Percentiles rank a stretch among this genome's conserved stretches.
phyloP scores from a whole-genome alignment of 2,888 invertebrate genomes.

The Adela reaumurella region DNA sequence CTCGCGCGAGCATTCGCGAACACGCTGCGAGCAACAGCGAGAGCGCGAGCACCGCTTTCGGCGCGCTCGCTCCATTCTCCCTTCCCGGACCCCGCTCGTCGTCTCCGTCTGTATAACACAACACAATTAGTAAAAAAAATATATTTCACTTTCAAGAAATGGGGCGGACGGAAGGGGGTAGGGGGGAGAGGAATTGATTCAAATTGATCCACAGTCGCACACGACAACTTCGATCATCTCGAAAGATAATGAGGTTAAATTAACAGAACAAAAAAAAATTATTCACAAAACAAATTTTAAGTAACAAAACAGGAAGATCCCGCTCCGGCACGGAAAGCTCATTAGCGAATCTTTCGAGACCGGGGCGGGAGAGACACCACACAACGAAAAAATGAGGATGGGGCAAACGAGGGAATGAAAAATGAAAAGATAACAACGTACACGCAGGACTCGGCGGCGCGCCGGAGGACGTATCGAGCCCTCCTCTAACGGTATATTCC shows the following conservation, averaged over 20 bases:
- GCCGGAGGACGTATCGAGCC: constrained; percentile 37
- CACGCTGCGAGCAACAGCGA: constrained; percentile 16
- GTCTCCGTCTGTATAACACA: constrained; percentile 6
- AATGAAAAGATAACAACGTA: constrained; percentile 42
- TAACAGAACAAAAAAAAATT: no score
- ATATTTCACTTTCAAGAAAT: no score
- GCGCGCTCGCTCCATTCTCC: constrained; percentile 13
- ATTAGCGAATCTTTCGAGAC: no score
- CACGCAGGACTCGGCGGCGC: constrained; percentile 42
- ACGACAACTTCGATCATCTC: constrained; percentile 1
- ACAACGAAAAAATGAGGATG: constrained; percentile 3
- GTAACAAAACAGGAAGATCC: no score
- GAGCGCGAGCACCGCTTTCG: constrained; percentile 14
- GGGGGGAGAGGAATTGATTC: no score
- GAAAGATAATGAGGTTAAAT: no score
- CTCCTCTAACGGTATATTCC: constrained; percentile 26
- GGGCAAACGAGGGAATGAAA: constrained; percentile 1
- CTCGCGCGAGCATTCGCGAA: constrained; percentile 22
- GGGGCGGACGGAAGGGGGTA: no score
- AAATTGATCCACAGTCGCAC: constrained; percentile 4
- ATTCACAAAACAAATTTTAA: no score
- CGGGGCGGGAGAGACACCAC: constrained; percentile 1
- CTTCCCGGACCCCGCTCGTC: constrained; percentile 6
- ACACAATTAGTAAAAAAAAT: constrained; percentile 1
- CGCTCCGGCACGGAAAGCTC: no score